Evolutionary conservation across 2,888 invertebrate genomes (phyloP), one percentile per base, ranked within the genome.

Genomic region (Deilephila porcellus): DNA sequence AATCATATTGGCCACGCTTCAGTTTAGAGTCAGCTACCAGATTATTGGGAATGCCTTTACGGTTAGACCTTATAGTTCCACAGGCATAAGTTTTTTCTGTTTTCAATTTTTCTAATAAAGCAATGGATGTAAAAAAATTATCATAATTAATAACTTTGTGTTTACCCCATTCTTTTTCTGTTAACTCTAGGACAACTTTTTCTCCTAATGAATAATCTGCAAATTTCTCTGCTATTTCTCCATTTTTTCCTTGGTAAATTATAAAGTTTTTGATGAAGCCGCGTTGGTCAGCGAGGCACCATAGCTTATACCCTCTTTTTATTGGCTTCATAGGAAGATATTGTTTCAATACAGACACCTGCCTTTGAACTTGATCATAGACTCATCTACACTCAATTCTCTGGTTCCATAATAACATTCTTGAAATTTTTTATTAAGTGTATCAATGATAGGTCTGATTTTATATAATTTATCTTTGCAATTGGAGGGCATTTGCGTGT

Each of bases 291-390:
- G 74, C 74, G 8, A 71, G 71, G 32, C 74, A 74, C 74, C 74
- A 74, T n/a, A 74, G 17, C 64, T 85, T 84, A 75, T 82, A 85
- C 7, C 85, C 85, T 32, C 85, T 76, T 79, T 85, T 85, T 76
- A 82, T 82, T n/a, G 83, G 82, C 78, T 86, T 85, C 72, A 80
- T 81, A 53, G 83, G 84, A 72, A 85, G 79, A 78, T 82, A 86
- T 76, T 85, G 83, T 76, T 82, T 84, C 62, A 85, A 71, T 17
- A 74, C 77, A 67, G 76, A 76, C 34, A 3, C 71, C 78, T 76
- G 62, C 76, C 78, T 74, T 79, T 79, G 59, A 79, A 80, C 77
- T 79, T 81, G 52, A 78, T 74, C 79, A 80, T 79, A 60, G 80
- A 80, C 71, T 80, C 79, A 77, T 79, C 80, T 73, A 79, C 78